Evolutionary conservation across 2,888 invertebrate species (phyloP).

Genomic region (Melanchra persicariae): DNA sequence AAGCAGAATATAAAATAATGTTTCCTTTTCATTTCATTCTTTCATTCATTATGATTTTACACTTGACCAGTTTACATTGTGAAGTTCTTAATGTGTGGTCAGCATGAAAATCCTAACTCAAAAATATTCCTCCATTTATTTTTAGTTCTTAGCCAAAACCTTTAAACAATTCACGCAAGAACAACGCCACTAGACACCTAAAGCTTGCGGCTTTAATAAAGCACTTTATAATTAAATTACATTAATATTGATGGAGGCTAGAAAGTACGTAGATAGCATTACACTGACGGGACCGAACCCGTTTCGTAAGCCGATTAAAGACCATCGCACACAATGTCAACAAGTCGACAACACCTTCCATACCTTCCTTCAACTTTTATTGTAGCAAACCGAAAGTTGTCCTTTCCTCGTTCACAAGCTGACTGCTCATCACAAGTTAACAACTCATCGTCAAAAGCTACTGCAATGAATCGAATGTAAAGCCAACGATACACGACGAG

Average conservation of each 20-base stretch:
- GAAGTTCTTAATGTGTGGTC: slow-evolving; percentile 12
- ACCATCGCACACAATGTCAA: slow-evolving; percentile 21
- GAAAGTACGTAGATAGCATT: slow-evolving; percentile 61
- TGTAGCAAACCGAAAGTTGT: not conserved
- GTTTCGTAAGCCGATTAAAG: slow-evolving; percentile 77
- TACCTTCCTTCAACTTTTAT: not conserved
- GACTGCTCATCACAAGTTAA: not conserved
- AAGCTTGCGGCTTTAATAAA: slow-evolving; percentile 54
- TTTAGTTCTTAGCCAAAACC: slow-evolving; percentile 19
- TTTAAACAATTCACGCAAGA: slow-evolving; percentile 52
- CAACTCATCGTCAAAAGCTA: not conserved
- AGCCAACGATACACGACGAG: too few relatives aligned
- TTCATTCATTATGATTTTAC: not conserved
- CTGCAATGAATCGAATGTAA: not conserved
- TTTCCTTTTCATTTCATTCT: too few relatives aligned
- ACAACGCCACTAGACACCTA: slow-evolving; percentile 48
- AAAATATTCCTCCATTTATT: slow-evolving; percentile 28
- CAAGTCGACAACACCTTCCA: not conserved
- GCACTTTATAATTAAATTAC: slow-evolving; percentile 60
- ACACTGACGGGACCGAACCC: slow-evolving; percentile 65
- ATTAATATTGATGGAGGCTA: slow-evolving; percentile 51
- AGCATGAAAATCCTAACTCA: slow-evolving; percentile 5
- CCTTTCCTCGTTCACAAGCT: not conserved
- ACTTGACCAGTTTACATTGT: slow-evolving; percentile 4
- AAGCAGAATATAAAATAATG: not conserved